Conservation (phyloP, 2,113 vertebrate genomes). For the Phoxinus phoxinus region DNA sequence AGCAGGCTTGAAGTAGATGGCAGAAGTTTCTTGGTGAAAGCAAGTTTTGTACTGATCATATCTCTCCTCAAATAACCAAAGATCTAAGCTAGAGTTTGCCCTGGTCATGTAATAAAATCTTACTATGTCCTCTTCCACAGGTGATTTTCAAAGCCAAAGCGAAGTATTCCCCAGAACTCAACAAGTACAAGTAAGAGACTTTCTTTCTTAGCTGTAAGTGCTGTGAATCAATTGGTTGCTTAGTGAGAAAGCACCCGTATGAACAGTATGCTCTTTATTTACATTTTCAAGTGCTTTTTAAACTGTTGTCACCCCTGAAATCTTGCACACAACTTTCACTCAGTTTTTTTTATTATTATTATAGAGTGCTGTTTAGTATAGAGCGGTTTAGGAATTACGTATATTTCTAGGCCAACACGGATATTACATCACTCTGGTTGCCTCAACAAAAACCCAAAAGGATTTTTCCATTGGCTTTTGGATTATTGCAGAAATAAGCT, state of each 20-base stretch:
- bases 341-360: neutral
- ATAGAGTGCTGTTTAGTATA: neutral
- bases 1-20: neutral
- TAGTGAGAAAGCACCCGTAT: neutral
- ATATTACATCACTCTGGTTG: too few relatives aligned
- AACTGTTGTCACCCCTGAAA: neutral
- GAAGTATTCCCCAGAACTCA: conserved; percentile 94
- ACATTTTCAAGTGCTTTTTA: neutral
- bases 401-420: too few relatives aligned
- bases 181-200: conserved; percentile 92
- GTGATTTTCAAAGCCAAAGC: conserved; percentile 94
- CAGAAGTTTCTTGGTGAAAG: conserved; percentile 6
- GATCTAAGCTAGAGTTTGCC: neutral
- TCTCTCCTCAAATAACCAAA: neutral
- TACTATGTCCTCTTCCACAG: conserved; percentile 68
- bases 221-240: neutral
- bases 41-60: neutral
- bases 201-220: conserved; percentile 3
- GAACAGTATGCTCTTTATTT: neutral
- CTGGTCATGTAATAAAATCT: neutral
- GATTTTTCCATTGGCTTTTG: too few relatives aligned
- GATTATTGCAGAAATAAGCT: too few relatives aligned
- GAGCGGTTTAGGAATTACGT: too few relatives aligned
- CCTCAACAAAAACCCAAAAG: too few relatives aligned
- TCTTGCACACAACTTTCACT: neutral